Base-by-base conservation (phyloP, 92 coral and sea anemone genomes). In the Actinernus sp. region DNA sequence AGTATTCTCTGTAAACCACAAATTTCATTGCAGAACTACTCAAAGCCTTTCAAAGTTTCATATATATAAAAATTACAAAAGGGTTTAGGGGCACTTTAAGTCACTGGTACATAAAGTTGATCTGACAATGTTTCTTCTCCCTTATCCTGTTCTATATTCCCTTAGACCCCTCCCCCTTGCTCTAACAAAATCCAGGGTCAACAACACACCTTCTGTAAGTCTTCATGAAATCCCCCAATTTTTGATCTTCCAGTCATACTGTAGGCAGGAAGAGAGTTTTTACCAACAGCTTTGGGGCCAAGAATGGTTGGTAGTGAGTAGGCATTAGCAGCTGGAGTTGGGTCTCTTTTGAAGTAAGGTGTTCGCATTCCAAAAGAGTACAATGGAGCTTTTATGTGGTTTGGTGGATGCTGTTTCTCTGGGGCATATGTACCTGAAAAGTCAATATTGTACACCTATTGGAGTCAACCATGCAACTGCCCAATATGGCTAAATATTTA, bases 161-260 rank as follows among this genome's bases (percentile, higher is more conserved):
- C n/a, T n/a, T n/a, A n/a, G n/a, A n/a, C n/a, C n/a, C n/a, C n/a
- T n/a, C n/a, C n/a, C n/a, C n/a, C n/a, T n/a, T n/a, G n/a, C n/a
- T n/a, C n/a, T n/a, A n/a, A n/a, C n/a, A n/a, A n/a, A n/a, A n/a
- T n/a, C n/a, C n/a, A n/a, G n/a, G n/a, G n/a, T n/a, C n/a, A n/a
- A n/a, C n/a, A n/a, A n/a, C n/a, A n/a, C 31, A 95, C 99, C 97
- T 72, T 91, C 29, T 87, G 92, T 61, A 95, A 64, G 38, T 95
- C 99, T 38, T 95, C 99, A 56, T 95, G 99, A 31, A 95, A 95
- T 50, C 97, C 83, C 43, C 99, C 99, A 71, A 91, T 95, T 68
- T 95, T 95, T 31, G 88, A 84, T 46, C 99, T 83, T 23, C 83
- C 86, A 24, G 97, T 86, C 97, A 95, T 74, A 45, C 80, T 78